Evolutionary conservation across 2,797 vertebrate genomes (phyloP), one percentile per base, ranked within the genome.

Genomic region (Xenentodon cancila): DNA sequence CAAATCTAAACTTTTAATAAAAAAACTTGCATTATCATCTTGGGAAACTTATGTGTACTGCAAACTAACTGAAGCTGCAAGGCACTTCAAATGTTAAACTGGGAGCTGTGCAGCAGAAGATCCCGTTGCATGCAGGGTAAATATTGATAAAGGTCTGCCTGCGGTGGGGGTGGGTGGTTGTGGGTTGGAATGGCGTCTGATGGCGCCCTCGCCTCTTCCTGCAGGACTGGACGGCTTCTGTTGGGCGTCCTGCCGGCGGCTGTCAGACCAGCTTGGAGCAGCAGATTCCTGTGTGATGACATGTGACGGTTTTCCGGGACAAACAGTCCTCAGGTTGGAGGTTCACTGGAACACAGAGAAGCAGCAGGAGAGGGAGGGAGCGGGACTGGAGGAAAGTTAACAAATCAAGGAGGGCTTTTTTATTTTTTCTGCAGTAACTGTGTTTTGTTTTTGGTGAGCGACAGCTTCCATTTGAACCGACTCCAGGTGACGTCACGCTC

Each of bases 251-350:
- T 7, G 68, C 53, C 19, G 20, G 55, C 55, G 51, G 53, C 46
- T 65, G 54, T 48, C 22, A 9, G 53, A 47, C 64, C 60, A 49
- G 56, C 34, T 51, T 15, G 25, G 13, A 16, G 52, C 0, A 6
- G 13, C 11, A 45, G 57, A 81, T 76, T 73, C 72, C 69, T 71
- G 53, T 4, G 1, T 15, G 55, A 53, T 68, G 68, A 80, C 65
- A 61, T 48, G 68, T 27, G 50, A 40, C 1, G 3, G 11, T 32
- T 70, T 64, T 66, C 56, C 37, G 57, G 78, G 25, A 80, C 81
- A 78, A 56, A 61, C 71, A 57, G 81, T 75, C 49, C 71, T 73
- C 68, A 60, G 71, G 62, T 75, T 53, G 44, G 52, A 49, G 52
- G 70, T 66, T 57, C 55, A 68, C 51, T 43, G 17, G 42, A 58